A percentile compares a stretch with the other conserved stretches of the same genome.
phyloP scores from a whole-genome alignment of 2,113 vertebrate genomes.

The Cryptomyrus ogoouensis region DNA sequence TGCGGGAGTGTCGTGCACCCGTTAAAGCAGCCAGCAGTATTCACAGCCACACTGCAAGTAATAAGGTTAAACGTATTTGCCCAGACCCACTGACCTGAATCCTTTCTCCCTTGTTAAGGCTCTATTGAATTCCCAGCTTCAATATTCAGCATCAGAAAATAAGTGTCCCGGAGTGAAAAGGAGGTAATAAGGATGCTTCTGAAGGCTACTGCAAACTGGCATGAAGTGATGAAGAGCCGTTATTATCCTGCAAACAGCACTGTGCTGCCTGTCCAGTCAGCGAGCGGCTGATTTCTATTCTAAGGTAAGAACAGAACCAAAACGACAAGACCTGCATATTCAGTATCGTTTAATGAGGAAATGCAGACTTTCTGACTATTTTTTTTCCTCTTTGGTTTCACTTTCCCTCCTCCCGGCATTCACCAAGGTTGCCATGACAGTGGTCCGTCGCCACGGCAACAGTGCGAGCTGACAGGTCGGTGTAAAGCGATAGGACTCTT shows the following conservation, averaged over 20 bases:
- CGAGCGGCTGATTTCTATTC: background rate
- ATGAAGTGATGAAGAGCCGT: conserved; percentile 13
- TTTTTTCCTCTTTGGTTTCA: background rate
- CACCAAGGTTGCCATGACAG: conserved; percentile 32
- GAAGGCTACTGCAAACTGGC: conserved; percentile 12
- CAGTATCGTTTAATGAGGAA: conserved; percentile 27
- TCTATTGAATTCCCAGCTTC: conserved; percentile 9
- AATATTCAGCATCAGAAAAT: conserved; percentile 1
- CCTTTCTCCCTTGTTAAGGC: conserved; percentile 20
- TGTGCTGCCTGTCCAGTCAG: conserved; percentile 34
- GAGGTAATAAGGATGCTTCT: background rate
- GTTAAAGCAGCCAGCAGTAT: conserved; percentile 33
- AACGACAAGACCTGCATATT: conserved; percentile 27
- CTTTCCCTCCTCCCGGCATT: conserved; percentile 13
- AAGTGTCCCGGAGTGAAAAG: background rate
- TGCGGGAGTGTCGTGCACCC: conserved; percentile 13
- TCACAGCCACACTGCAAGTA: conserved; percentile 25
- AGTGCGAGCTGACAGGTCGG: conserved; percentile 22
- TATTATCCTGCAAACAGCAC: conserved; percentile 1
- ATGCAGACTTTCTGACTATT: background rate
- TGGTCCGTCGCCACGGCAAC: conserved; percentile 33
- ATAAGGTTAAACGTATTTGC: conserved; percentile 42
- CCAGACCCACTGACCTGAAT: conserved; percentile 31
- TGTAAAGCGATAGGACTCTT: conserved; percentile 15
- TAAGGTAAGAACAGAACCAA: background rate